A percentile compares a stretch with the other conserved stretches of the same genome.
These are phyloP conservation scores for Drosophila buzzatii DNA, from an alignment of 2,888 invertebrate species.

Conservation along the genomic window DNA sequence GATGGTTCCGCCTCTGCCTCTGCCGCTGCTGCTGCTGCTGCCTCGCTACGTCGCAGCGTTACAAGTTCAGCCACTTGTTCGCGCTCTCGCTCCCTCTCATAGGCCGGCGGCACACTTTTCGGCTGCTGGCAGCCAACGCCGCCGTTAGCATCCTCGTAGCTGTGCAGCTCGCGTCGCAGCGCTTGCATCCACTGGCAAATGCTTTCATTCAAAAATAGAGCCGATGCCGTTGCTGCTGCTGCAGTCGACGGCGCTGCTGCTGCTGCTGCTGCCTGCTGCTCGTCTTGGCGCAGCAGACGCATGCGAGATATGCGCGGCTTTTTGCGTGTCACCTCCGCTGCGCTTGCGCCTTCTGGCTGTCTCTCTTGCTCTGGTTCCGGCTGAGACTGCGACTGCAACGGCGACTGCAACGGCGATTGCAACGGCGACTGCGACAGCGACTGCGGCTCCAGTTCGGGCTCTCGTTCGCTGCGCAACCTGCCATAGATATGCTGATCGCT, in stretches of 20 bases:
- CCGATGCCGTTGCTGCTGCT: neutral
- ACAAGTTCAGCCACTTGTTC: constrained; percentile 27
- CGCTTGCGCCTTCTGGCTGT: neutral
- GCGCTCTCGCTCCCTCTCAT: constrained; percentile 42
- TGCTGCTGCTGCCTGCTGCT: constrained; percentile 8
- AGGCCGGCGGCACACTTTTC: constrained; percentile 83
- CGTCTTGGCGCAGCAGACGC: constrained; percentile 54
- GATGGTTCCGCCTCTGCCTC: constrained; percentile 2
- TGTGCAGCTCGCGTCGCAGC: constrained; percentile 81
- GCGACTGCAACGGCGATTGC: neutral
- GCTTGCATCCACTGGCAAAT: constrained; percentile 84
- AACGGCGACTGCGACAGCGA: neutral
- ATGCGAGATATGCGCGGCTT: constrained; percentile 60
- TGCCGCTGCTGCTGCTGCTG: constrained; percentile 2
- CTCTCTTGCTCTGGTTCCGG: constrained; percentile 3
- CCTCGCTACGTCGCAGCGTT: constrained; percentile 38
- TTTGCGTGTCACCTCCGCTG: constrained; percentile 17
- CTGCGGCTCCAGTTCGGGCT: neutral
- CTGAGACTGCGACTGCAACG: neutral
- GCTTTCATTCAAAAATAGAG: constrained; percentile 76
- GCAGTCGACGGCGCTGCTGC: constrained; percentile 12
- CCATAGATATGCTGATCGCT: constrained; percentile 84
- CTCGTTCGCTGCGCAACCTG: constrained; percentile 51
- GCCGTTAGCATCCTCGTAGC: constrained; percentile 75
- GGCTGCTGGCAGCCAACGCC: constrained; percentile 70